Percentiles rank a stretch among this genome's conserved stretches.
phyloP scores from a whole-genome alignment of 2,113 vertebrate genomes.

The Brachyhypopomus occidentalis region DNA sequence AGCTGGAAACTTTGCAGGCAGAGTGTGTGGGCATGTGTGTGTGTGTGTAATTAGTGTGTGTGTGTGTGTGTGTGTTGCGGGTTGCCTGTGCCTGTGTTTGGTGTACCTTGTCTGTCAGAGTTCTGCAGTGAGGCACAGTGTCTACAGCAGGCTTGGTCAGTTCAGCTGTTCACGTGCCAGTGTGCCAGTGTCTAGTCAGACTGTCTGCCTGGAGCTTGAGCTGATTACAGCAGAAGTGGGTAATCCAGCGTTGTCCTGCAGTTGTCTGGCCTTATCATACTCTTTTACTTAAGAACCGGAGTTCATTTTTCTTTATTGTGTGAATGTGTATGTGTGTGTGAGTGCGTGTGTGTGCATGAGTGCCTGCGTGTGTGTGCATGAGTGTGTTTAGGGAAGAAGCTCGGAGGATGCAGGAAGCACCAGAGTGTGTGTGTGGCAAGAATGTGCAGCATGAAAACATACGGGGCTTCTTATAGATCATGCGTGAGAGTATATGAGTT shows the following conservation, averaged over 20 bases:
- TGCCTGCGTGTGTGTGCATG: not conserved
- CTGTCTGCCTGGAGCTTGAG: constrained; percentile 16
- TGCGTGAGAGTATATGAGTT: not conserved
- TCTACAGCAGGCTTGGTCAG: constrained; percentile 17
- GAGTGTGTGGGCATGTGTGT: constrained; percentile 8
- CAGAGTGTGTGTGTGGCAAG: not conserved
- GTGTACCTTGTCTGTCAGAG: not conserved
- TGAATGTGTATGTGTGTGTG: not conserved
- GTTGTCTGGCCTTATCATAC: not conserved
- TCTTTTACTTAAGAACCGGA: too few relatives aligned
- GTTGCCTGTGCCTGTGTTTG: not conserved
- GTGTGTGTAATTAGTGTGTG: constrained; percentile 20
- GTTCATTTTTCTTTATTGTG: not conserved
- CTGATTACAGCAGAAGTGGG: constrained; percentile 38
- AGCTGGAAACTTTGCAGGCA: not conserved
- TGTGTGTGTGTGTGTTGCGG: not conserved
- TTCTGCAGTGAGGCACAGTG: constrained; percentile 24
- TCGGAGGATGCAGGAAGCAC: not conserved
- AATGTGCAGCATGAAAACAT: not conserved
- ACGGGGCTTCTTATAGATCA: too few relatives aligned
- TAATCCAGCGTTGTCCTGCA: constrained; percentile 46
- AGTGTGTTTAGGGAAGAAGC: not conserved
- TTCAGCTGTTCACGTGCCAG: not conserved
- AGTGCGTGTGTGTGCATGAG: not conserved
- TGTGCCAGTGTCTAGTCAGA: constrained; percentile 11